phyloP scores from a whole-genome alignment of 1,140 invertebrate genomes.

The Hestina assimilis region DNA sequence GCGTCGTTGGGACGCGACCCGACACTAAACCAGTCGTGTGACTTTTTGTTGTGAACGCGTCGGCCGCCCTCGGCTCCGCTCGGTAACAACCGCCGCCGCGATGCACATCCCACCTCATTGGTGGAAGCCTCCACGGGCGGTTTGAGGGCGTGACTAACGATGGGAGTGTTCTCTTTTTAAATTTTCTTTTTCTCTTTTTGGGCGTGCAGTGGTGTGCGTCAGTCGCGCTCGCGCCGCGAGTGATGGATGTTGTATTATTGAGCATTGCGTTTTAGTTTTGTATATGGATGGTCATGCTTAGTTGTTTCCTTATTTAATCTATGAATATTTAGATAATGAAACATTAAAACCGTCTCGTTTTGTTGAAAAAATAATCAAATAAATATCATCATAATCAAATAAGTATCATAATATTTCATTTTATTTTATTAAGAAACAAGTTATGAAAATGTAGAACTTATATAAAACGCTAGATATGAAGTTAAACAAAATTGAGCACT shows the following conservation, averaged over 20 bases:
- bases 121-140: slow-evolving; percentile 35
- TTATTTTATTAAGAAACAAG: too few relatives aligned
- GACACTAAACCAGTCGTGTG: slow-evolving; percentile 73
- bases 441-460: too few relatives aligned
- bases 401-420: too few relatives aligned
- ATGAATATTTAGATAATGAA: not conserved
- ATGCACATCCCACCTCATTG: slow-evolving; percentile 35
- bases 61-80: slow-evolving; percentile 50
- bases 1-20: slow-evolving; percentile 73
- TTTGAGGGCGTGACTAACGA: slow-evolving; percentile 43
- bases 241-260: slow-evolving; percentile 60
- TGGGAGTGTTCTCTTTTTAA: slow-evolving; percentile 71
- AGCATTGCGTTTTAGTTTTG: slow-evolving; percentile 32
- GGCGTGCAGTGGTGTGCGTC: slow-evolving; percentile 64
- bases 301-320: not conserved
- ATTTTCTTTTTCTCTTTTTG: slow-evolving; percentile 76
- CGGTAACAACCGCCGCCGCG: slow-evolving; percentile 32
- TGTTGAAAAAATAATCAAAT: too few relatives aligned
- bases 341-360: not conserved
- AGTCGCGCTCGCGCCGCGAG: slow-evolving; percentile 54
- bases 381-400: too few relatives aligned
- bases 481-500: too few relatives aligned
- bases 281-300: not conserved
- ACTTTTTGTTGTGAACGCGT: slow-evolving; percentile 74
- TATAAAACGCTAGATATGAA: too few relatives aligned